Evolutionary conservation across 2,797 vertebrate genomes (phyloP), one percentile per base, ranked within the genome.

Genomic region (Pseudopleuronectes americanus): DNA sequence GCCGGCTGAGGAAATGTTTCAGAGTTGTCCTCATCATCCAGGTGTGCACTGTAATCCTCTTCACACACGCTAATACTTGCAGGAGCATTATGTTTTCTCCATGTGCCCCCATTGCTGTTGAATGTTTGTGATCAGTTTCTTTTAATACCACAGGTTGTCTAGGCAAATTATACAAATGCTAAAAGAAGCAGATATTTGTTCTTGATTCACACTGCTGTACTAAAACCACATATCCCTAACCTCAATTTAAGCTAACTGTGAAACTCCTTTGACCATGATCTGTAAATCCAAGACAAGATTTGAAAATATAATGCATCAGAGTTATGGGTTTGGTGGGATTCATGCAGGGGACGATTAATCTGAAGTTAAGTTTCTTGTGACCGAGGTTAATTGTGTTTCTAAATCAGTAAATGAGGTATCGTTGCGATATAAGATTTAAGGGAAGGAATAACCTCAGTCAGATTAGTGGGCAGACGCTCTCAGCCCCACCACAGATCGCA

Each of bases 351-450:
- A 73, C 60, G 61, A 62, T 72, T 67, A 69, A 57, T 41, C n/a
- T 69, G 52, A 51, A 78, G 64, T 77, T 64, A 64, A 60, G 64
- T 69, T 74, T 74, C 41, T 28, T 33, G 38, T 78, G 68, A 71
- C 76, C 67, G 71, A 80, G 76, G 71, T 86, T 87, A 85, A 87
- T 85, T 77, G 75, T 73, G 19, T 82, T 82, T 77, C 71, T 78
- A 66, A 77, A 84, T 73, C 53, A 75, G 75, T 16, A 56, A 24
- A 80, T 57, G 51, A 73, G 31, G 38, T 61, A 58, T 75, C 81
- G 63, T 76, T 71, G 60, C 62, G 57, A 78, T 75, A 72, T 85
- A 67, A 68, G 53, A 81, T 80, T 76, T 60, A 57, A 19, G 43
- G 43, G 43, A 45, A 45, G 43, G 17, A 45, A 45, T 45, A 45